Evolutionary conservation across 1,140 invertebrate genomes (phyloP).

Genomic region (Listronotus bonariensis): DNA sequence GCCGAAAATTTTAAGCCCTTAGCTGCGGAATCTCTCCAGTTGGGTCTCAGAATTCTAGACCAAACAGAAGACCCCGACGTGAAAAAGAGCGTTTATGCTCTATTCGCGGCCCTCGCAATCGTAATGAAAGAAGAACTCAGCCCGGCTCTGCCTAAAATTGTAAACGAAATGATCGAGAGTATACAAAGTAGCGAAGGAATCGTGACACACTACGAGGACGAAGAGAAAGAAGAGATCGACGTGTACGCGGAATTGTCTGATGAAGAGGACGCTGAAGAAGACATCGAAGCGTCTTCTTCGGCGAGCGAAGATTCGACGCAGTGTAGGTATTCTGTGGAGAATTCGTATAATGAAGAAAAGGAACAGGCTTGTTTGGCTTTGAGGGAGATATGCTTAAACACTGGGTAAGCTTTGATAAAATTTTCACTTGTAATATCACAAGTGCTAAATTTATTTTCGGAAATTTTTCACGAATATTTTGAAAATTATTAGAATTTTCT

Average conservation of each 20-base stretch:
- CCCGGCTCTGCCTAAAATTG: conserved; percentile 65
- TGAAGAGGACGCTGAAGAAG: conserved; percentile 58
- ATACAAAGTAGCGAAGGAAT: conserved; percentile 73
- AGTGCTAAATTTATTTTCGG: too few species aligned
- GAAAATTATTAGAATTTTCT: too few species aligned
- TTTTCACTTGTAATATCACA: too few species aligned
- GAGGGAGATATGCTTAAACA: conserved; percentile 70
- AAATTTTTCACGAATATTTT: conserved; percentile 13
- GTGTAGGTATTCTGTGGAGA: conserved; percentile 69
- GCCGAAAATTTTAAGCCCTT: conserved; percentile 69
- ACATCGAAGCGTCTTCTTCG: conserved; percentile 60
- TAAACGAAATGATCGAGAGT: conserved; percentile 69
- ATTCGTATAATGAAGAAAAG: conserved; percentile 78
- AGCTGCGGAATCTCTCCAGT: conserved; percentile 67
- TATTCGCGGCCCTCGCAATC: conserved; percentile 71
- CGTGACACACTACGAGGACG: conserved; percentile 63
- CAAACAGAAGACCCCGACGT: conserved; percentile 75
- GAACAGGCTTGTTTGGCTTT: conserved; percentile 76
- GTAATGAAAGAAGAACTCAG: conserved; percentile 72
- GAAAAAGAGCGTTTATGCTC: conserved; percentile 69
- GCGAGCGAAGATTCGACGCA: conserved; percentile 61
- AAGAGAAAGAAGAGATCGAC: conserved; percentile 59
- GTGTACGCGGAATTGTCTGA: conserved; percentile 57
- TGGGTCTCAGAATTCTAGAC: conserved; percentile 67
- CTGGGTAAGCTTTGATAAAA: conserved; percentile 55